phyloP scores from a whole-genome alignment of 1,140 invertebrate genomes.

The Drosophila azteca region DNA sequence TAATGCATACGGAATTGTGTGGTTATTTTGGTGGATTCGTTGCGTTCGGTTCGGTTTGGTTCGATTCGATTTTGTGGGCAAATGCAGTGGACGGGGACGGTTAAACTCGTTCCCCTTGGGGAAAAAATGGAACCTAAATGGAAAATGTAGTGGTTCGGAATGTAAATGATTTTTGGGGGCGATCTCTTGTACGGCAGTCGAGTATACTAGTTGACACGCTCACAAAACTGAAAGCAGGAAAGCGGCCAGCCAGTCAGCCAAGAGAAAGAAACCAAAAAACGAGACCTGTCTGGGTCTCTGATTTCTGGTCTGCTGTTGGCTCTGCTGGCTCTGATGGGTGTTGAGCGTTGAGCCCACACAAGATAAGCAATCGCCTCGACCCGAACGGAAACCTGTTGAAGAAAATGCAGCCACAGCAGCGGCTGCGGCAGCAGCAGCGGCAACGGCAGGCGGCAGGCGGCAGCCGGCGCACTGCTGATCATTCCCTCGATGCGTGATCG shows the following conservation, averaged over 20 bases:
- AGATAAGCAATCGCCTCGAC: conserved; percentile 53
- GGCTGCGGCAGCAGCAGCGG: neutral
- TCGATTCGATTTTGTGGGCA: conserved; percentile 2
- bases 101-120: conserved; percentile 45
- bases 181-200: conserved; percentile 31
- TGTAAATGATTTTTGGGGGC: conserved; percentile 36
- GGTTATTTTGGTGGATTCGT: conserved; percentile 4
- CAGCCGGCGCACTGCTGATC: conserved; percentile 42
- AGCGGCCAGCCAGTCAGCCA: conserved; percentile 10
- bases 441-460: conserved; percentile 29
- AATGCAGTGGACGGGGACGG: conserved; percentile 30
- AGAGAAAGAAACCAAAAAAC: conserved; percentile 30
- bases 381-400: conserved; percentile 64
- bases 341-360: conserved; percentile 35
- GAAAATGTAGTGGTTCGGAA: conserved; percentile 64
- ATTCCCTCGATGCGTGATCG: conserved; percentile 72
- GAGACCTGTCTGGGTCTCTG: conserved; percentile 53
- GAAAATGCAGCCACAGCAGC: conserved; percentile 67
- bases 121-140: conserved; percentile 28
- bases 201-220: conserved; percentile 49
- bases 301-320: conserved; percentile 32
- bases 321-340: conserved; percentile 24
- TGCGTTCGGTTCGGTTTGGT: too few species aligned
- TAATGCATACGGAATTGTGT: conserved; percentile 36
- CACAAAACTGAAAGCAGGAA: conserved; percentile 41